Evolutionary conservation across 2,797 vertebrate species (phyloP).

Genomic region (Siniperca obscura): DNA sequence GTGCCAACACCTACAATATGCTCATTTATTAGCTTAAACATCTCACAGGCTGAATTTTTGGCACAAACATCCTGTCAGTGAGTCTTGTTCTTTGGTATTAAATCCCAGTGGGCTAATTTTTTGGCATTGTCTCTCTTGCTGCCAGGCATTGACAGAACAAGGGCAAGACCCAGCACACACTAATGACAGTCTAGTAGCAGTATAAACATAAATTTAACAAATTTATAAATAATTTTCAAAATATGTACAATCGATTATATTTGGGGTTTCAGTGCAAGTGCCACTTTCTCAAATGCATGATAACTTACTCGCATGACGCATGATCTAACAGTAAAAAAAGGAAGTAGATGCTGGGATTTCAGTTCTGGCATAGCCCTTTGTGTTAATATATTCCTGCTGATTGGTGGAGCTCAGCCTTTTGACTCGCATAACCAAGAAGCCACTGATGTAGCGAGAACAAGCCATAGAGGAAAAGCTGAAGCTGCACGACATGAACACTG

Average conservation of each 20-base stretch:
- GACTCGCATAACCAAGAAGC: constrained; percentile 26
- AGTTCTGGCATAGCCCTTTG: constrained; percentile 10
- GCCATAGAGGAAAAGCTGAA: constrained; percentile 37
- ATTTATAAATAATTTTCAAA: background rate
- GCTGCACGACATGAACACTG: constrained; percentile 47
- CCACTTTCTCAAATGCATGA: constrained; percentile 1
- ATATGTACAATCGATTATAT: background rate
- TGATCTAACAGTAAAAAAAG: background rate
- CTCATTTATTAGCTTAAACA: constrained; percentile 39
- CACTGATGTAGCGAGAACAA: constrained; percentile 16
- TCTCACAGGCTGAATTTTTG: constrained; percentile 26
- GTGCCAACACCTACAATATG: constrained; percentile 7
- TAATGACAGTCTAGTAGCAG: constrained; percentile 18
- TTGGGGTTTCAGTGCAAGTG: background rate
- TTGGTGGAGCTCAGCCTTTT: constrained; percentile 37
- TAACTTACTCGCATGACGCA: background rate
- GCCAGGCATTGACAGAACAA: constrained; percentile 35
- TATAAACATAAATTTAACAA: background rate
- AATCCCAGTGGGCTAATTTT: constrained; percentile 29
- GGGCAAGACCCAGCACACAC: background rate
- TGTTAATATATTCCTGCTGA: constrained; percentile 34
- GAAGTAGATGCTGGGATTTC: constrained; percentile 6
- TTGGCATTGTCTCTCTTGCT: constrained; percentile 26
- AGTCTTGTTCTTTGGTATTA: constrained; percentile 33
- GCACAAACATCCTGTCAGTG: constrained; percentile 27